phyloP scores from a whole-genome alignment of 2,797 vertebrate genomes.

The Pampus argenteus region DNA sequence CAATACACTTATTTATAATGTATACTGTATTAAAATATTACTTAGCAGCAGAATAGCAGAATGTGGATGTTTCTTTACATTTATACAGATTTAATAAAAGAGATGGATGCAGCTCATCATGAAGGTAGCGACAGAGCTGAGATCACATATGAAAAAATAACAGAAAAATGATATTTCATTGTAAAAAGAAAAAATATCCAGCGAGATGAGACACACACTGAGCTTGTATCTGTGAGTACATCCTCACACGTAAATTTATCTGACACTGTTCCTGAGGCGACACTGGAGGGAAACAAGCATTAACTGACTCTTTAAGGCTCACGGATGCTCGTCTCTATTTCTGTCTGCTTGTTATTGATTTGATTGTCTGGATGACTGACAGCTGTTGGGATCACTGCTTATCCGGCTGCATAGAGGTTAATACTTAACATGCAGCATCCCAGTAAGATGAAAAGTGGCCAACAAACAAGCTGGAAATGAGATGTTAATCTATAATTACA shows the following conservation, averaged over 20 bases:
- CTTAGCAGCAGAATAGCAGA: too few species aligned
- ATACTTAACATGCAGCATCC: neutral
- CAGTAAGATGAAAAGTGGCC: neutral
- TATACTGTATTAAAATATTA: neutral
- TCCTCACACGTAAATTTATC: conserved; percentile 17
- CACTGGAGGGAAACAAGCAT: conserved; percentile 17
- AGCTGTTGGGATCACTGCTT: conserved; percentile 30
- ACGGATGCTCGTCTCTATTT: conserved; percentile 29
- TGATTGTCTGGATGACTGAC: conserved; percentile 38
- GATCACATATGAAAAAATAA: neutral
- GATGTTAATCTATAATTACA: conserved; percentile 4
- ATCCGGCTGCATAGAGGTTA: neutral
- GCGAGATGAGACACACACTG: too few species aligned
- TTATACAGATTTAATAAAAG: neutral
- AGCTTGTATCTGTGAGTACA: neutral
- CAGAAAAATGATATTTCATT: neutral
- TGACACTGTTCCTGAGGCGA: conserved; percentile 28
- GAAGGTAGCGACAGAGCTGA: neutral
- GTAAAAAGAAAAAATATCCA: too few species aligned
- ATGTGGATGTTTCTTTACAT: too few species aligned
- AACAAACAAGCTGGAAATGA: neutral
- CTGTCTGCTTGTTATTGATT: conserved; percentile 41
- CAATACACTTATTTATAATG: neutral
- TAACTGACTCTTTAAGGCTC: conserved; percentile 24
- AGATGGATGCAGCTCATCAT: neutral